Evolutionary conservation across 2,797 vertebrate species (phyloP).

Genomic region (Myotis planiceps): DNA sequence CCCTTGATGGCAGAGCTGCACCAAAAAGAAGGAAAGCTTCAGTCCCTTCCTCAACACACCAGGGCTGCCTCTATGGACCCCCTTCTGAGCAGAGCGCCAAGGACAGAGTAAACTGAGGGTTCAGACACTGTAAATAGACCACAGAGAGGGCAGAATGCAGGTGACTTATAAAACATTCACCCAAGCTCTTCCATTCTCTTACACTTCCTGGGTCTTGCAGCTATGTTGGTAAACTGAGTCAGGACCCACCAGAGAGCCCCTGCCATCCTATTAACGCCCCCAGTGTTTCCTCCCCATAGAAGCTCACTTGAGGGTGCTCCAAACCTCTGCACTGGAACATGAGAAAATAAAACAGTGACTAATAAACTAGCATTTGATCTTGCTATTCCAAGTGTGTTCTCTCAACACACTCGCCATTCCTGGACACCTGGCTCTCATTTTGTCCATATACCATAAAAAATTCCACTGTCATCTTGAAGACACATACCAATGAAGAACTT

Average conservation of each 20-base stretch:
- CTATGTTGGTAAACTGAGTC: background rate
- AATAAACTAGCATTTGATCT: too few species aligned
- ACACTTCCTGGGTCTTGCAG: background rate
- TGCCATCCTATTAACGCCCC: background rate
- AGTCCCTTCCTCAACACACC: background rate
- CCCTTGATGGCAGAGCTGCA: too few species aligned
- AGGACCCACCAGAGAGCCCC: background rate
- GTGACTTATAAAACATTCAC: background rate
- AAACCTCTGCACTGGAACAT: accelerated
- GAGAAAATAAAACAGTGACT: background rate
- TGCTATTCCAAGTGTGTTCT: background rate
- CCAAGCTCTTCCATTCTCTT: background rate
- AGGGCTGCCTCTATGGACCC: background rate
- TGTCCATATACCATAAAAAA: background rate
- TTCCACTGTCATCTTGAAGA: background rate
- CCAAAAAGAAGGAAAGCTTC: background rate
- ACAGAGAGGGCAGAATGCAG: background rate
- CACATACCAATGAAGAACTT: background rate
- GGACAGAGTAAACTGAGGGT: background rate
- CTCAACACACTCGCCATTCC: too few species aligned
- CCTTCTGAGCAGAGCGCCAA: background rate
- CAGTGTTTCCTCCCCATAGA: background rate
- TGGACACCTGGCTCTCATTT: background rate
- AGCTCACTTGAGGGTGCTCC: background rate
- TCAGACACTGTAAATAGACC: background rate